Conservation (phyloP, 2,797 vertebrate species). For the Tarsius wallacei region DNA sequence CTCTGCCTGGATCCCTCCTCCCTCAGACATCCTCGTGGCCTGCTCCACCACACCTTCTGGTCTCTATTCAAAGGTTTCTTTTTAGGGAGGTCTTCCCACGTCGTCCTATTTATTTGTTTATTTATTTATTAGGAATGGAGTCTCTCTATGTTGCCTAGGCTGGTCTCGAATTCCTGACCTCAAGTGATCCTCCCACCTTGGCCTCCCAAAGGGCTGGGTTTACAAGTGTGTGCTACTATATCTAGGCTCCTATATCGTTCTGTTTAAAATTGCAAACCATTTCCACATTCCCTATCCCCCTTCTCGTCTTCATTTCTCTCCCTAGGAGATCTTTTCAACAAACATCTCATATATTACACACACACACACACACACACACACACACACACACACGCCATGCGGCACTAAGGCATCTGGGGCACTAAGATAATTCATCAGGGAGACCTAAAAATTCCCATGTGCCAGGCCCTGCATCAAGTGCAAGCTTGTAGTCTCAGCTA, state of each 20-base stretch:
- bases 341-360: too few relatives aligned
- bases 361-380: too few relatives aligned
- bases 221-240: not conserved
- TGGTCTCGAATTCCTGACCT: not conserved
- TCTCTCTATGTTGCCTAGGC: not conserved
- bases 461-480: not conserved
- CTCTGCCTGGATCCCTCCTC: too few relatives aligned
- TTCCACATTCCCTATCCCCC: too few relatives aligned
- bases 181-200: accelerated
- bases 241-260: too few relatives aligned
- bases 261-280: too few relatives aligned
- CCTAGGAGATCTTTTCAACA: too few relatives aligned
- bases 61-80: not conserved
- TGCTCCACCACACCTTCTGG: not conserved
- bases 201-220: not conserved
- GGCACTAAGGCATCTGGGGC: not conserved
- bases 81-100: not conserved
- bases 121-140: not conserved
- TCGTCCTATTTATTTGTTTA: not conserved
- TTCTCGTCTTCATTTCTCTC: too few relatives aligned
- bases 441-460: not conserved
- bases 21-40: not conserved
- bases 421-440: not conserved
- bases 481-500: too few relatives aligned
- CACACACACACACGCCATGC: too few relatives aligned